Evolutionary conservation across 2,797 vertebrate genomes (phyloP).

Genomic region (Lophotriccus pileatus): DNA sequence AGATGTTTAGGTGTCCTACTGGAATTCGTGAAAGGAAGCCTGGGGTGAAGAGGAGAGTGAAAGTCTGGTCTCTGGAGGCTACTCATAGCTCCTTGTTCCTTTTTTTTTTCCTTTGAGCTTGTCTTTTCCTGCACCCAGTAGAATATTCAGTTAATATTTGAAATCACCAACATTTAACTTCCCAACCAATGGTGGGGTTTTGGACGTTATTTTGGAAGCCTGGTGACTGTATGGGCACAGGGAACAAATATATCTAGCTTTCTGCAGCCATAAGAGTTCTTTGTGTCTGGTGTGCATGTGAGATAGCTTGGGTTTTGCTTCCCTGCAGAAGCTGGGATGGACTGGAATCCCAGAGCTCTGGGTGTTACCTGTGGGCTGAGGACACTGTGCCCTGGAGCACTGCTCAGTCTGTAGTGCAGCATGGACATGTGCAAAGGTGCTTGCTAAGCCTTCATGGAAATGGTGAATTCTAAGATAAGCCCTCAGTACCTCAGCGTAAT

Average conservation of each 20-base stretch:
- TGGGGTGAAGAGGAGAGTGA: background rate
- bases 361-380: background rate
- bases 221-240: background rate
- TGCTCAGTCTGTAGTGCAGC: background rate
- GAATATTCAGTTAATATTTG: background rate
- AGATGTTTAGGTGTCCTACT: background rate
- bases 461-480: conserved; percentile 62
- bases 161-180: background rate
- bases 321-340: background rate
- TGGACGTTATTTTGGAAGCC: background rate
- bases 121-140: background rate
- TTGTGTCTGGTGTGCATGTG: conserved; percentile 9
- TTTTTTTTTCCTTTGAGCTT: background rate
- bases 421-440: conserved; percentile 15
- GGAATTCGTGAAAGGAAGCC: background rate
- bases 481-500: conserved; percentile 67
- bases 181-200: background rate
- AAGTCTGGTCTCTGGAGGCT: background rate
- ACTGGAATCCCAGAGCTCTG: background rate
- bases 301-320: conserved; percentile 1
- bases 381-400: background rate
- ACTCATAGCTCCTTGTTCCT: background rate
- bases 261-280: background rate
- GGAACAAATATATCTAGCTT: background rate
- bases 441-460: conserved; percentile 43